phyloP scores from a whole-genome alignment of 92 coral and sea anemone species.

The Anthopleura xanthogrammica region DNA sequence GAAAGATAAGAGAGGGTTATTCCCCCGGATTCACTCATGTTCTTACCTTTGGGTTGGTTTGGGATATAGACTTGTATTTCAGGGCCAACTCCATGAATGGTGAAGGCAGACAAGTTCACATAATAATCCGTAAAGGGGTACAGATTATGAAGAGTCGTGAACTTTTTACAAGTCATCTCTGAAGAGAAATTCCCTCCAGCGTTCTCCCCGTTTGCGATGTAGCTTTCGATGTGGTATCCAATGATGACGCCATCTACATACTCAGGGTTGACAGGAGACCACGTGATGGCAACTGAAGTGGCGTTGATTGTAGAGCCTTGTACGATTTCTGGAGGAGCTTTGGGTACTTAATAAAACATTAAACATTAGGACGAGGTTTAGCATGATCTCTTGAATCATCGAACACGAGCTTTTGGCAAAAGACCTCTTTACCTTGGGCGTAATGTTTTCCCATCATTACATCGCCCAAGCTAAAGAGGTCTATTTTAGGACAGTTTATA shows the following conservation, averaged over 20 bases:
- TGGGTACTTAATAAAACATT: background rate
- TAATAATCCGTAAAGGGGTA: constrained; percentile 25
- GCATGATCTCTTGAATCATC: too few species aligned
- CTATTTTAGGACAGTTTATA: too few species aligned
- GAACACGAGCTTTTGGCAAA: too few species aligned
- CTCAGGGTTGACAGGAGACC: background rate
- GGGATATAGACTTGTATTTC: background rate
- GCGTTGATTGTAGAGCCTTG: background rate
- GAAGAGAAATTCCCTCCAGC: background rate
- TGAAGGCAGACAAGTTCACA: constrained; percentile 27
- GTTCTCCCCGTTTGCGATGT: background rate
- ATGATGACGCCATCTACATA: background rate
- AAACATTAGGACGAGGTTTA: background rate
- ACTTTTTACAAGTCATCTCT: background rate
- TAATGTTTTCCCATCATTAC: background rate
- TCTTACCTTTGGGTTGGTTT: constrained; percentile 14
- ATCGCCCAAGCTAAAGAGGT: too few species aligned
- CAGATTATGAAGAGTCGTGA: constrained; percentile 1
- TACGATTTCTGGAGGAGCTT: background rate
- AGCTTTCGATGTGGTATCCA: background rate
- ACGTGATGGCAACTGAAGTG: background rate
- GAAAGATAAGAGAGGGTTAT: background rate
- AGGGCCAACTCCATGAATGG: constrained; percentile 5
- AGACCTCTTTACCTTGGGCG: too few species aligned
- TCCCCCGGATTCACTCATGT: too few species aligned